phyloP scores from a whole-genome alignment of 2,888 invertebrate species.

The Tetragonula carbonaria region DNA sequence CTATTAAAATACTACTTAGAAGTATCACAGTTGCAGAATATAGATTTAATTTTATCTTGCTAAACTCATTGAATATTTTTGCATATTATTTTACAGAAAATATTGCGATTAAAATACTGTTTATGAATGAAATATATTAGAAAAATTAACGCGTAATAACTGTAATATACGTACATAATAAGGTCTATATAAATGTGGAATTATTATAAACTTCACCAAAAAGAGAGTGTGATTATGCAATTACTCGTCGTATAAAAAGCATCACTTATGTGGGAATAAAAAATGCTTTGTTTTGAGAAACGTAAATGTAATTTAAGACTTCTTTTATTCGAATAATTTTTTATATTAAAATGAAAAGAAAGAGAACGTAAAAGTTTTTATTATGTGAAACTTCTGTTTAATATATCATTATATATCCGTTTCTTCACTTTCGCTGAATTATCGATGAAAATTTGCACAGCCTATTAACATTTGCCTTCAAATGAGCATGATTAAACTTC shows the following conservation, averaged over 20 bases:
- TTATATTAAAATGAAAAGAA: neutral
- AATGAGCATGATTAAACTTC: conserved; percentile 13
- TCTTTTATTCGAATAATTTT: neutral
- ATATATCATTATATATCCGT: neutral
- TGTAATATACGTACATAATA: neutral
- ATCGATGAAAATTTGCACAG: conserved; percentile 7
- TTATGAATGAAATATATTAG: neutral
- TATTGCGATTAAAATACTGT: neutral
- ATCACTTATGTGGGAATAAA: conserved; percentile 6
- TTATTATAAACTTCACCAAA: conserved; percentile 16
- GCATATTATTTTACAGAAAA: too few relatives aligned
- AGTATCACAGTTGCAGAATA: neutral
- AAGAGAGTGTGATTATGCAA: conserved; percentile 28
- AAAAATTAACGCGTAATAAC: neutral
- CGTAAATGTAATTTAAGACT: neutral
- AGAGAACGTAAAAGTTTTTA: neutral
- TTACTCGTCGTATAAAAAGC: conserved; percentile 7
- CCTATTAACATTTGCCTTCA: neutral
- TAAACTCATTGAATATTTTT: neutral
- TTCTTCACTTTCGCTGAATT: conserved; percentile 28
- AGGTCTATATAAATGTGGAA: neutral
- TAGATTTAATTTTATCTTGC: neutral
- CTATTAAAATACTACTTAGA: too few relatives aligned
- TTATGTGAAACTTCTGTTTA: neutral
- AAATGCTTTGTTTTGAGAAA: conserved; percentile 7